A percentile compares a stretch with the other conserved stretches of the same genome.
Evolutionary conservation across 2,888 invertebrate species (phyloP).

Genomic region (Drosophila cracens): DNA sequence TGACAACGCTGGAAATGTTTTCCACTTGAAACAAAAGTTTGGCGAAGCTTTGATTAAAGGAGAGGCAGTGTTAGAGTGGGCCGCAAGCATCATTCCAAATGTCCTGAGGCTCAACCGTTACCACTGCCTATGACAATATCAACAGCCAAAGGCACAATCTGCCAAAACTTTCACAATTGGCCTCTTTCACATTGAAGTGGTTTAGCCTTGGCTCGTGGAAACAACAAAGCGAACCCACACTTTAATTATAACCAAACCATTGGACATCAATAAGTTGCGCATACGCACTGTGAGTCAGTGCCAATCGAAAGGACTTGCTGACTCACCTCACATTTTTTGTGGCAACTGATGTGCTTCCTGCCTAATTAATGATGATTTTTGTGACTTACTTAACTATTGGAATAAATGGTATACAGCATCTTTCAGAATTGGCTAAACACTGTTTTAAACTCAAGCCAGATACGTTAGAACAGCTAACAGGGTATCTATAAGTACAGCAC

Average conservation of each 20-base stretch:
- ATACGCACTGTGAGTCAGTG: slow-evolving; percentile 35
- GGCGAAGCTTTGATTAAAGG: slow-evolving; percentile 17
- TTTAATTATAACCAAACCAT: slow-evolving; percentile 4
- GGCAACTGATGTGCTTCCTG: not conserved
- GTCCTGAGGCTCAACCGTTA: slow-evolving; percentile 46
- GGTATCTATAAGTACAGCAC: not conserved
- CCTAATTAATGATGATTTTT: not conserved
- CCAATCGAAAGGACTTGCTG: not conserved
- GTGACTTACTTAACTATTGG: not conserved
- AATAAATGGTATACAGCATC: not conserved
- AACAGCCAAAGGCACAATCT: slow-evolving; percentile 20
- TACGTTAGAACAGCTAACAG: not conserved
- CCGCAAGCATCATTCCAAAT: slow-evolving; percentile 37
- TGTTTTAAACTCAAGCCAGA: not conserved
- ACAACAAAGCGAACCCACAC: not conserved
- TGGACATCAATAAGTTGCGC: slow-evolving; percentile 22
- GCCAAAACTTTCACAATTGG: slow-evolving; percentile 40
- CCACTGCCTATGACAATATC: slow-evolving; percentile 28
- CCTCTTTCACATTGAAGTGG: not conserved
- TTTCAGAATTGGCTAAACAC: not conserved
- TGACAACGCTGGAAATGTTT: slow-evolving; percentile 10
- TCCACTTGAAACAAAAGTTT: slow-evolving; percentile 4
- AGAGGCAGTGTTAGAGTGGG: slow-evolving; percentile 13
- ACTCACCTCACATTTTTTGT: not conserved
- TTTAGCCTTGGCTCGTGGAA: not conserved